Evolutionary conservation across 2,888 invertebrate genomes (phyloP).

Genomic region (Cryptosula pallasiana): DNA sequence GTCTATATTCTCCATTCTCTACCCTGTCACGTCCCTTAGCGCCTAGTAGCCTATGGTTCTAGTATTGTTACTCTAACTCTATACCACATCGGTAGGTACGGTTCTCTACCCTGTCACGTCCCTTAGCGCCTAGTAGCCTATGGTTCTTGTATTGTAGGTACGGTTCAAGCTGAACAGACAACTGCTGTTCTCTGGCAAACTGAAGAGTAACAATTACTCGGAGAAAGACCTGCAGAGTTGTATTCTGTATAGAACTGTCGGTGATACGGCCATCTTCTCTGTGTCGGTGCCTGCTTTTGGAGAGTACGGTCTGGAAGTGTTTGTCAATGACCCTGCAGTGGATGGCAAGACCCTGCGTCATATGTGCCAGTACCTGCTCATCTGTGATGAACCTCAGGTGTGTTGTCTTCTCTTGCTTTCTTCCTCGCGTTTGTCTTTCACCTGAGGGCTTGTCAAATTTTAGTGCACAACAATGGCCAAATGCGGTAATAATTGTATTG

Average conservation of each 20-base stretch:
- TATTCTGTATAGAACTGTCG: slow-evolving; percentile 48
- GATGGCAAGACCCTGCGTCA: slow-evolving; percentile 51
- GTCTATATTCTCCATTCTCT: too few species aligned
- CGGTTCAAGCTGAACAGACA: slow-evolving; percentile 30
- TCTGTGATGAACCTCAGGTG: slow-evolving; percentile 44
- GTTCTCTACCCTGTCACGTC: too few species aligned
- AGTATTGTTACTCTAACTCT: too few species aligned
- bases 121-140: too few species aligned
- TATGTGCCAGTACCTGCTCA: slow-evolving; percentile 49
- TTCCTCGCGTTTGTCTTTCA: too few species aligned
- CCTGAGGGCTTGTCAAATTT: too few species aligned
- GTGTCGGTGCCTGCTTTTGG: slow-evolving; percentile 47
- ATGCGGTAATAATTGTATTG: too few species aligned
- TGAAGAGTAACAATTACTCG: slow-evolving; percentile 44
- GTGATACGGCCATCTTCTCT: slow-evolving; percentile 49
- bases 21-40: too few species aligned
- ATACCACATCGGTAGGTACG: too few species aligned
- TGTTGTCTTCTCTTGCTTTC: slow-evolving; percentile 22
- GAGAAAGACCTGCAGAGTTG: slow-evolving; percentile 48
- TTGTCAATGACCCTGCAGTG: slow-evolving; percentile 49
- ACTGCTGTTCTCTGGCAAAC: slow-evolving; percentile 52
- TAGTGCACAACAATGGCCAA: too few species aligned
- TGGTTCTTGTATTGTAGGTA: too few species aligned
- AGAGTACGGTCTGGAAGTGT: slow-evolving; percentile 51
- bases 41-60: too few species aligned